These are phyloP conservation scores for Neomicropteryx cornuta DNA, from an alignment of 1,140 invertebrate genomes.

Conservation along the genomic window DNA sequence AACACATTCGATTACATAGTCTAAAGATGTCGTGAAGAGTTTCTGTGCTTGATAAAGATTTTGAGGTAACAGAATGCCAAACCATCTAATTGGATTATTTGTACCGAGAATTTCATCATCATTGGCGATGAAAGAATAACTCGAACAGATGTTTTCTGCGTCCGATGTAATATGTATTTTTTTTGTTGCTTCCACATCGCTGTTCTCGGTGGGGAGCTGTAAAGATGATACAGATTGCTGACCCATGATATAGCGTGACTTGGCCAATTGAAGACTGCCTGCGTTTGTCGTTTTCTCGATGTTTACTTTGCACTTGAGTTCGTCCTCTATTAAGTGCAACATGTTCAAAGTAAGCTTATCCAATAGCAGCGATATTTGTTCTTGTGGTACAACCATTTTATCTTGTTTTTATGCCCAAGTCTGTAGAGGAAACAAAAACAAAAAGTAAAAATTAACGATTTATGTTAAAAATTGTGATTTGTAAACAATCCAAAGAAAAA, in stretches of 20 bases:
- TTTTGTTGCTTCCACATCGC: slow-evolving; percentile 27
- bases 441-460: too few relatives aligned
- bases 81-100: slow-evolving; percentile 52
- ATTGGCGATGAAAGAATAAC: slow-evolving; percentile 23
- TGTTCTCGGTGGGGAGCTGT: slow-evolving; percentile 45
- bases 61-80: slow-evolving; percentile 51
- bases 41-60: slow-evolving; percentile 46
- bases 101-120: slow-evolving; percentile 18
- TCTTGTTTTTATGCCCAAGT: too few relatives aligned
- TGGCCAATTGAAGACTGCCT: slow-evolving; percentile 47
- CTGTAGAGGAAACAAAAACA: too few relatives aligned
- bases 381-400: too few relatives aligned
- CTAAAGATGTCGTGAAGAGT: slow-evolving; percentile 42
- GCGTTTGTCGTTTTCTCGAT: slow-evolving; percentile 42
- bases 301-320: slow-evolving; percentile 40
- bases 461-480: too few relatives aligned
- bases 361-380: too few relatives aligned
- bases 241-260: slow-evolving; percentile 50
- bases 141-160: slow-evolving; percentile 15
- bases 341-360: slow-evolving; percentile 42
- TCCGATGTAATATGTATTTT: slow-evolving; percentile 16
- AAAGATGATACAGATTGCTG: slow-evolving; percentile 43
- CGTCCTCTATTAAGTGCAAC: slow-evolving; percentile 47
- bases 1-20: slow-evolving; percentile 38
- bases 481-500: too few relatives aligned